A percentile compares a stretch with the other conserved stretches of the same genome.
phyloP scores from a whole-genome alignment of 2,888 invertebrate species.

The Cinara cedri region DNA sequence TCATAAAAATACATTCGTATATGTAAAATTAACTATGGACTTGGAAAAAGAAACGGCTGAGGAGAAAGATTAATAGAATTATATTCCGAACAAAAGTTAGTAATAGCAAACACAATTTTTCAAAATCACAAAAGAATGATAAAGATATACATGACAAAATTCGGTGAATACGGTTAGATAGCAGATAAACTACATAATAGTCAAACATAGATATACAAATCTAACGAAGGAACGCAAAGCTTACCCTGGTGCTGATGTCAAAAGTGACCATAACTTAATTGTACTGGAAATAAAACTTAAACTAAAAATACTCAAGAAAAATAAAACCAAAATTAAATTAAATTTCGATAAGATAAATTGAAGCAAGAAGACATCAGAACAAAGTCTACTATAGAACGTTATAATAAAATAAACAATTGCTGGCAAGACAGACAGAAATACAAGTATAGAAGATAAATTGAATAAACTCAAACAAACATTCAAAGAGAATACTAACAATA shows the following conservation, averaged over 20 bases:
- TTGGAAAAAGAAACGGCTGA: constrained; percentile 60
- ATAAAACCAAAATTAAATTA: constrained; percentile 14
- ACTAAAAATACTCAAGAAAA: constrained; percentile 37
- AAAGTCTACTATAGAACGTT: too few relatives aligned
- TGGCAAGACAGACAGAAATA: too few relatives aligned
- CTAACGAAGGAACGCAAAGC: constrained; percentile 3
- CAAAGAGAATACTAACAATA: too few relatives aligned
- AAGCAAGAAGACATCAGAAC: too few relatives aligned
- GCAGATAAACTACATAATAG: constrained; percentile 60
- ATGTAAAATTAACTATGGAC: constrained; percentile 58
- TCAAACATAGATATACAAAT: constrained; percentile 59
- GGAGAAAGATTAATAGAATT: constrained; percentile 59
- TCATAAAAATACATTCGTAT: constrained; percentile 57
- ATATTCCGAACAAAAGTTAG: constrained; percentile 59
- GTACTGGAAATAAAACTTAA: too few relatives aligned
- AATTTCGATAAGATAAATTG: too few relatives aligned
- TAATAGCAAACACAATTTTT: constrained; percentile 59
- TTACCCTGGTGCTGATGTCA: too few relatives aligned
- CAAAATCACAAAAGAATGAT: constrained; percentile 54
- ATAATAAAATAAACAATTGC: too few relatives aligned
- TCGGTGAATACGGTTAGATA: constrained; percentile 59
- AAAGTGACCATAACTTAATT: too few relatives aligned
- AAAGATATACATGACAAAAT: constrained; percentile 60
- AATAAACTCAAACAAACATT: too few relatives aligned
- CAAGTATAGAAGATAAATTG: too few relatives aligned